Percentiles rank a stretch among this genome's conserved stretches.
These are phyloP conservation scores for Euzophera pinguis DNA, from an alignment of 2,888 invertebrate genomes.

Conservation along the genomic window DNA sequence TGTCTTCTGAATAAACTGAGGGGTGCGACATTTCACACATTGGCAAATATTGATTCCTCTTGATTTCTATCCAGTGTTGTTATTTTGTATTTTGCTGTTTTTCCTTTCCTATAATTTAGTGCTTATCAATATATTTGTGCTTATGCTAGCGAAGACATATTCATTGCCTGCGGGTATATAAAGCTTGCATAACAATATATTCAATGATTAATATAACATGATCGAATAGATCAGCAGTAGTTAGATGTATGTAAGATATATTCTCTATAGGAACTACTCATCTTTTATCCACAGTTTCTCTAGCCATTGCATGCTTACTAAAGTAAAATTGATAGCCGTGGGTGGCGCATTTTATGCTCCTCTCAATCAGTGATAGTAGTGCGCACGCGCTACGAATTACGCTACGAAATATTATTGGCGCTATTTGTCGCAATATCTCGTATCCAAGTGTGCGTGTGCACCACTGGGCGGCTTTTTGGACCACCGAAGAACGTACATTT, in stretches of 20 bases:
- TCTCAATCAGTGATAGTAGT: constrained; percentile 65
- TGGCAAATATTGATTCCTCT: background rate
- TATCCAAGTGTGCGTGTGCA: constrained; percentile 32
- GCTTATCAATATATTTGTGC: too few relatives aligned
- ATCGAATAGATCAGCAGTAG: too few relatives aligned
- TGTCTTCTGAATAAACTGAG: constrained; percentile 22
- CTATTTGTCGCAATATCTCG: constrained; percentile 52
- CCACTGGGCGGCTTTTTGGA: constrained; percentile 26
- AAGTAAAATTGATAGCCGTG: constrained; percentile 58
- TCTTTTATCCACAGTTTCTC: too few relatives aligned
- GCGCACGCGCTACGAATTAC: constrained; percentile 63
- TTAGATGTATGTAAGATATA: too few relatives aligned
- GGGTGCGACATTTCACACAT: constrained; percentile 7
- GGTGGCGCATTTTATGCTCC: constrained; percentile 62
- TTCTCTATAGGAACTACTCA: too few relatives aligned
- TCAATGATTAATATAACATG: too few relatives aligned
- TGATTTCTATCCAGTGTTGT: background rate
- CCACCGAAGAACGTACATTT: constrained; percentile 29
- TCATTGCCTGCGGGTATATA: too few relatives aligned
- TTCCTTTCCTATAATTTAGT: too few relatives aligned
- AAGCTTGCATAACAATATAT: too few relatives aligned
- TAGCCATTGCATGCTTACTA: constrained; percentile 21
- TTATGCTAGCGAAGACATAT: too few relatives aligned
- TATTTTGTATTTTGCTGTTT: too few relatives aligned
- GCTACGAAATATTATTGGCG: constrained; percentile 60